Percentiles rank a stretch among this genome's conserved stretches.
phyloP scores from a whole-genome alignment of 1,140 invertebrate species.

The Atta colombica region DNA sequence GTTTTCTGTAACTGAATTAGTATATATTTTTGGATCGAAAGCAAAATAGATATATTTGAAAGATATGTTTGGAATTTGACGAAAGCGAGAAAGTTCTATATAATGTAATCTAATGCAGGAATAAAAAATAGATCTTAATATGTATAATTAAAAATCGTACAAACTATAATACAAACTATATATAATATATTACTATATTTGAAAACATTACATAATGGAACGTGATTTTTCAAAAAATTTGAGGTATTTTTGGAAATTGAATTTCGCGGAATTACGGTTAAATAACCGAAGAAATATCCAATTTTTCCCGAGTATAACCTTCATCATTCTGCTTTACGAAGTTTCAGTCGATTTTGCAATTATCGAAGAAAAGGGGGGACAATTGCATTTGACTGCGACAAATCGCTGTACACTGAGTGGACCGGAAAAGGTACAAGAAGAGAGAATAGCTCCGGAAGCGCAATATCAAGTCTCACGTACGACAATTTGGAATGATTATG shows the following conservation, averaged over 20 bases:
- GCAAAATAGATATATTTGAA: too few species aligned
- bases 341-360: conserved; percentile 75
- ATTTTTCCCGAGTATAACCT: conserved; percentile 24
- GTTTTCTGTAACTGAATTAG: too few species aligned
- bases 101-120: too few species aligned
- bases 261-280: conserved; percentile 14
- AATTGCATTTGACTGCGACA: conserved; percentile 76
- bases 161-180: not conserved
- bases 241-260: conserved; percentile 10
- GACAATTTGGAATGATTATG: conserved; percentile 63
- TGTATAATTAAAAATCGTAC: not conserved
- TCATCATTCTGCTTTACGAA: conserved; percentile 38
- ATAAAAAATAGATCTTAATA: not conserved
- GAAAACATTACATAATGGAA: not conserved
- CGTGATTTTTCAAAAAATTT: not conserved
- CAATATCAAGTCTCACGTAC: conserved; percentile 71
- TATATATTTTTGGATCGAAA: too few species aligned
- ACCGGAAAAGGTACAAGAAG: conserved; percentile 52
- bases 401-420: conserved; percentile 63
- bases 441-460: conserved; percentile 68
- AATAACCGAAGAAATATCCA: conserved; percentile 26
- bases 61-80: too few species aligned
- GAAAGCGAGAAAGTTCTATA: too few species aligned
- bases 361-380: conserved; percentile 75
- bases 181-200: not conserved